Conservation (phyloP, 2,888 invertebrate genomes). For the Anaspis maculata region DNA sequence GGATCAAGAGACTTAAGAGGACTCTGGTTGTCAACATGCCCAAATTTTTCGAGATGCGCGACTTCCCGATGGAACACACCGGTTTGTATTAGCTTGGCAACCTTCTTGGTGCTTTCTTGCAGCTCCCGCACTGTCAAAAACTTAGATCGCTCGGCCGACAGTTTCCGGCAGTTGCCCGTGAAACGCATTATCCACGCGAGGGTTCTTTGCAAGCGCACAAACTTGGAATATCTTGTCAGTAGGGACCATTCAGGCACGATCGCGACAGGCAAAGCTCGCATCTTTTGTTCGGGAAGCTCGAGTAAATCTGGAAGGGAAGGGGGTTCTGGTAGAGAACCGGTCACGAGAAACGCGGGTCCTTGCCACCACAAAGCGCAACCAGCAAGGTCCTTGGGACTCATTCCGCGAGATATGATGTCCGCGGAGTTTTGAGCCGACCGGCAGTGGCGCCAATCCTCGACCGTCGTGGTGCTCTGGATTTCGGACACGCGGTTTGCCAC, state of each 20-base stretch:
- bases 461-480: conserved; percentile 2
- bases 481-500: conserved; percentile 10
- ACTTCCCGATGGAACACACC: conserved; percentile 1
- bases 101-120: too few species aligned
- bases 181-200: too few species aligned
- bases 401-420: conserved; percentile 5
- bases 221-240: too few species aligned
- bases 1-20: not conserved
- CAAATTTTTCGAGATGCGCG: not conserved
- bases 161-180: too few species aligned
- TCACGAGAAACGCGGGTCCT: conserved; percentile 2
- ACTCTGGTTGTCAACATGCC: not conserved
- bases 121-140: too few species aligned
- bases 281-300: too few species aligned
- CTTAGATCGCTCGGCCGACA: too few species aligned
- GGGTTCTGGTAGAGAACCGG: too few species aligned
- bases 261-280: too few species aligned
- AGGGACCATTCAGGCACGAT: too few species aligned
- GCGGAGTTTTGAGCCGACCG: conserved; percentile 6
- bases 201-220: too few species aligned
- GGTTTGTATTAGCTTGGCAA: not conserved
- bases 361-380: conserved; percentile 1
- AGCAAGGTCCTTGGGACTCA: conserved; percentile 1
- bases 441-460: conserved; percentile 6
- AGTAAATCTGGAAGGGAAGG: too few species aligned